Conservation (phyloP, 2,113 vertebrate species). For the Chaetorhynchus papuensis region DNA sequence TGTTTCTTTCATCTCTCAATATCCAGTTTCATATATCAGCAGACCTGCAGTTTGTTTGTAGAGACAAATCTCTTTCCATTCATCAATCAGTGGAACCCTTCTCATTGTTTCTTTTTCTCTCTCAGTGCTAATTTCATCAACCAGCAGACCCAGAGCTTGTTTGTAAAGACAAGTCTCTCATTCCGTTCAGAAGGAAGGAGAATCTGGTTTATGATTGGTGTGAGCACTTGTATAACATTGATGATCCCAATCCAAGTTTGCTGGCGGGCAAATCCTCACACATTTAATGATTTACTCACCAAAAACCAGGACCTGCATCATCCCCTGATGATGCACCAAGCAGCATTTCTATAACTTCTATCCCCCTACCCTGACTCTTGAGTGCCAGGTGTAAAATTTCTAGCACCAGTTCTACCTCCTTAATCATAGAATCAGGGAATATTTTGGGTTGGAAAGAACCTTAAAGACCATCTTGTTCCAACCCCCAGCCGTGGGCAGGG, state of each 20-base stretch:
- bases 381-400: neutral
- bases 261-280: neutral
- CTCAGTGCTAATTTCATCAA: no score
- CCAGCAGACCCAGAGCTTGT: no score
- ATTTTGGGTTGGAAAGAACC: neutral
- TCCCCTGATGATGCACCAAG: rapidly evolving
- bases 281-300: neutral
- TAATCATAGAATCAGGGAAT: neutral
- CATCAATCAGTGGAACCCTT: no score
- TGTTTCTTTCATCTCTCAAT: no score
- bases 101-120: no score
- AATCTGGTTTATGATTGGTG: neutral
- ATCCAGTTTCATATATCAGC: no score
- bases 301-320: neutral
- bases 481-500: neutral
- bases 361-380: neutral
- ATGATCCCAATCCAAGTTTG: neutral
- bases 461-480: neutral
- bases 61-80: no score
- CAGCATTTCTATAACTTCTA: neutral
- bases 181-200: neutral
- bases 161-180: no score
- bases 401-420: neutral
- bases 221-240: rapidly evolving
- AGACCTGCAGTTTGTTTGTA: no score